Evolutionary conservation across 2,113 vertebrate genomes (phyloP), one percentile per base, ranked within the genome.

Genomic region (Grammomys dolichurus): DNA sequence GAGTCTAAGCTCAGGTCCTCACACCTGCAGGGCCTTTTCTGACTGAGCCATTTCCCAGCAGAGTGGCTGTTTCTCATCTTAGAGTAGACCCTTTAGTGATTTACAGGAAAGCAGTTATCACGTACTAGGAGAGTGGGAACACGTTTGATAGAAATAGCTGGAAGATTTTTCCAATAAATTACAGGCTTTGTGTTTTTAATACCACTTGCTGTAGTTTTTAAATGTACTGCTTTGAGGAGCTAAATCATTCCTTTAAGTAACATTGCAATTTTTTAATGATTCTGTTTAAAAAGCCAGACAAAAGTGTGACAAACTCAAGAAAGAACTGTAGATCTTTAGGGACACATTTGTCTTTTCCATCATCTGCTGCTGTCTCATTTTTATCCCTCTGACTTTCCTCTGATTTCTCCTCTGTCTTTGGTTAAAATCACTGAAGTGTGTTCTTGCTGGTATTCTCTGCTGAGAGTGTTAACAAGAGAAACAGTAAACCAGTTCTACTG

Each of bases 391-490:
- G 51, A n/a, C 33, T 76, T 22, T 48, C 51, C 67, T 24, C 24
- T 48, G 28, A 28, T 48, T 17, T 9, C 36, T 77, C 36, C 20
- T 70, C 89, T 80, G 0, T 84, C 80, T 51, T 89, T 7, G 46
- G 58, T 89, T 95, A 69, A 81, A 73, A 54, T 51, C 89, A 26
- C 85, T 54, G 12, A 76, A 60, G 80, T 12, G 0, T 86, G 46
- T 93, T 76, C 78, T 87, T 56, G 70, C 77, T 80, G 51, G 7
- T 54, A 80, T 80, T 60, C 56, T 84, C 69, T 67, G 75, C 17
- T 7, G 78, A 91, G 56, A 91, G 43, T 56, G 60, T 90, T 91
- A 90, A 89, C 73, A 94, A 75, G 51, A 94, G 13, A 82, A 93
- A 73, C 22, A 24, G 16, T 82, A 65, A 48, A 43, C 73, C 43